Percentiles rank a stretch among this genome's conserved stretches.
These are phyloP conservation scores for Cryptoprocta ferox DNA, from an alignment of 2,797 vertebrate genomes.

Conservation along the genomic window DNA sequence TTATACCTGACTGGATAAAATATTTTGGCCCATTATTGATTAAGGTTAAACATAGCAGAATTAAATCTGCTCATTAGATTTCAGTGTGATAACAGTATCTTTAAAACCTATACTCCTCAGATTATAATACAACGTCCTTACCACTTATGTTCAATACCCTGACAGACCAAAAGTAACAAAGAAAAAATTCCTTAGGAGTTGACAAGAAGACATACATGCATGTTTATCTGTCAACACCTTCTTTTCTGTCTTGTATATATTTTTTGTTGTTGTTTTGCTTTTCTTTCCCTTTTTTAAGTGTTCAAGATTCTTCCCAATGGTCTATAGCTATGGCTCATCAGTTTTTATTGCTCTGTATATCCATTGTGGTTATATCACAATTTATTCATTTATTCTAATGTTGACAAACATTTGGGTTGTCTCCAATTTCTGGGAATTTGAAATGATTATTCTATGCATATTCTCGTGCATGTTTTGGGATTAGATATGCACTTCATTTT, in stretches of 20 bases:
- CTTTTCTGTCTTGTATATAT: not conserved
- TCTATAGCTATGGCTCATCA: not conserved
- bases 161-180: not conserved
- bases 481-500: fast-evolving
- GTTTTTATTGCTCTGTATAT: not conserved
- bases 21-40: not conserved
- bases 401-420: not conserved
- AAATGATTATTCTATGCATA: not conserved
- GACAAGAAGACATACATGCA: not conserved
- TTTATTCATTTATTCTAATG: not conserved
- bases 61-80: conserved; percentile 32
- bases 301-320: not conserved
- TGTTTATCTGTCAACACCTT: not conserved
- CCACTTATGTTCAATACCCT: not conserved
- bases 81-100: not conserved
- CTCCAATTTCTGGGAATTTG: not conserved
- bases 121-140: not conserved
- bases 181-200: not conserved
- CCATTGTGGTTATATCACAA: not conserved
- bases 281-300: not conserved
- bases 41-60: conserved; percentile 7
- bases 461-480: not conserved
- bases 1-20: not conserved
- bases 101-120: not conserved
- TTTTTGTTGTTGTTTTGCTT: not conserved